Percentiles rank a stretch among this genome's conserved stretches.
Conservation (phyloP, 2,888 invertebrate genomes). For the Ormia ochracea region DNA sequence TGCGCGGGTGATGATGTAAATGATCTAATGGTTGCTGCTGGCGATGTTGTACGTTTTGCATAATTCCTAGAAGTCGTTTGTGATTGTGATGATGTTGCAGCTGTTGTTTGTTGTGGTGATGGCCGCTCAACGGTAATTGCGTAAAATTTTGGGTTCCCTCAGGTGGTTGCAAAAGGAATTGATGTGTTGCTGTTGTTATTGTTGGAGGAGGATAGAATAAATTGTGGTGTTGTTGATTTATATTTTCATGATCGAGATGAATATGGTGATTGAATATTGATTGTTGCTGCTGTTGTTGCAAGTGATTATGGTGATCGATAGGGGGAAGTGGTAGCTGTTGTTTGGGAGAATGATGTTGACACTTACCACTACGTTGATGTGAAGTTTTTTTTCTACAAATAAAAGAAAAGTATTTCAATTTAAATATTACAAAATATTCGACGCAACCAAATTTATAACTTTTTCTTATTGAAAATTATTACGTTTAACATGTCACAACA, state of each 20-base stretch:
- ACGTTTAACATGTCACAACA: no score
- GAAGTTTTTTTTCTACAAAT: slow-evolving; percentile 75
- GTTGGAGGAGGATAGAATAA: slow-evolving; percentile 57
- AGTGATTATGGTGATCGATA: slow-evolving; percentile 66
- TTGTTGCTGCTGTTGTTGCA: slow-evolving; percentile 62
- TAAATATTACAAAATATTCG: background rate
- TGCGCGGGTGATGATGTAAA: slow-evolving; percentile 59
- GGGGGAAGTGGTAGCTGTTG: slow-evolving; percentile 68
- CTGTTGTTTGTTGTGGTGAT: slow-evolving; percentile 56
- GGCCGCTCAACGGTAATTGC: slow-evolving; percentile 64
- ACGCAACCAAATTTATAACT: background rate
- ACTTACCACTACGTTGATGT: slow-evolving; percentile 77
- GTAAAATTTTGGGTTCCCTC: slow-evolving; percentile 58
- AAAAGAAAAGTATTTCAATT: background rate
- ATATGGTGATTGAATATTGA: slow-evolving; percentile 61
- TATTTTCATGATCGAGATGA: slow-evolving; percentile 50
- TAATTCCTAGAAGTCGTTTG: slow-evolving; percentile 16
- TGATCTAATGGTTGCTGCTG: slow-evolving; percentile 50
- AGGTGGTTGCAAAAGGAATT: slow-evolving; percentile 55
- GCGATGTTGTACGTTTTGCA: slow-evolving; percentile 33
- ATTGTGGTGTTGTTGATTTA: slow-evolving; percentile 55
- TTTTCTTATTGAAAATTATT: background rate
- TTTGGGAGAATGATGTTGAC: slow-evolving; percentile 66
- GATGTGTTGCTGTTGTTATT: slow-evolving; percentile 58
- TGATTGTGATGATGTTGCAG: slow-evolving; percentile 14